Evolutionary conservation across 1,140 invertebrate species (phyloP), one percentile per base, ranked within the genome.

Genomic region (Colletes gigas): DNA sequence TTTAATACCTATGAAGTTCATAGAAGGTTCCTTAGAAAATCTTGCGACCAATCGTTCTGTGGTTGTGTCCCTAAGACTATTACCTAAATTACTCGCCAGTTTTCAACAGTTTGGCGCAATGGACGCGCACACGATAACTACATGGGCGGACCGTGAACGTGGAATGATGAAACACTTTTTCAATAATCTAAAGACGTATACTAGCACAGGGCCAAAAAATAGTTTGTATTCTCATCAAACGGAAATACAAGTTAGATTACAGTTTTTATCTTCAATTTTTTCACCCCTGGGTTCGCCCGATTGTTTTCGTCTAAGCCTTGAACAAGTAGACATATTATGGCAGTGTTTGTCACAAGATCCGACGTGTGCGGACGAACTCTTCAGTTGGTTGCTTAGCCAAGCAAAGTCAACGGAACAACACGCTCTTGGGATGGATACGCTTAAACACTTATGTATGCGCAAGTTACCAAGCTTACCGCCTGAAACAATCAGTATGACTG

Each of bases 111-210:
- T 97, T 83, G 95, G 97, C 0, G 96, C 96, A 14, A 95, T 96
- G 93, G 97, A 97, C 89, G 97, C 97, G 87, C 96, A 97, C 94
- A 97, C 92, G 94, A 94, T 97, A 81, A 97, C 97, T 0, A 95
- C 97, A 88, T 98, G 97, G 97, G 97, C 98, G 5, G 98, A 99
- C 88, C 95, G 96, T 57, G 97, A 98, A 84, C 96, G 97, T 88
- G 95, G 96, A 67, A 98, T 99, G 98, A 97, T 98, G 97, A 95
- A 96, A 15, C 95, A 98, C 91, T 99, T 99, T 93, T 98, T 99
- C 84, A 97, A 97, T 87, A 98, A 98, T 91, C 90, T 97, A 62
- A 96, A 95, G 39, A 94, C 95, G 54, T 97, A 97, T 82, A 94
- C 94, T 67, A 93, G 54, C 78, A 89, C 78, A 0, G 90, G 90